phyloP scores from a whole-genome alignment of 2,888 invertebrate genomes.

The Crocallis elinguaria region DNA sequence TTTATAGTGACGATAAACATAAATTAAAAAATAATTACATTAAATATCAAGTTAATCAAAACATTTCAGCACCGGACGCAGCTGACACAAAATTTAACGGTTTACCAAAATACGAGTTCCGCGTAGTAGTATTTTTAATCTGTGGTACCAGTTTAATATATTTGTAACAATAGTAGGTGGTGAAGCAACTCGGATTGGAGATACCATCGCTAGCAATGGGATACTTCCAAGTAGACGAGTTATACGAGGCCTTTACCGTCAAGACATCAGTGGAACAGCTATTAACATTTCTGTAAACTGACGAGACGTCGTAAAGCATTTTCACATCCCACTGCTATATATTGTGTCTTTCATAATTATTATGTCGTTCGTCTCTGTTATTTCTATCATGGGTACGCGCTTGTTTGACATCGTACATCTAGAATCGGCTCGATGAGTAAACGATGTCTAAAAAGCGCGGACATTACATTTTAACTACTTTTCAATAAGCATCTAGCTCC shows the following conservation, averaged over 20 bases:
- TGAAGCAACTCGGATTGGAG: too few species aligned
- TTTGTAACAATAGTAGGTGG: conserved; percentile 17
- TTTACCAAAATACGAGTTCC: conserved; percentile 25
- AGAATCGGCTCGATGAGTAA: too few species aligned
- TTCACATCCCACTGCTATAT: too few species aligned
- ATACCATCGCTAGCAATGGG: background rate
- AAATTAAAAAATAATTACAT: conserved; percentile 7
- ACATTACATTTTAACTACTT: too few species aligned
- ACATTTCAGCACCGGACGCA: conserved; percentile 24
- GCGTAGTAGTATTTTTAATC: too few species aligned
- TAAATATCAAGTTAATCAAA: conserved; percentile 14
- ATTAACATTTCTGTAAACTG: too few species aligned
- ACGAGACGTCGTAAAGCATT: too few species aligned
- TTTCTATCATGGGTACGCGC: too few species aligned
- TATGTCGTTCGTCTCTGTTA: background rate
- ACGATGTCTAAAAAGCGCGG: too few species aligned
- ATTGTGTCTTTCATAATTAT: background rate
- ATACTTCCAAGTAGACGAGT: background rate
- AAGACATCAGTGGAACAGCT: background rate
- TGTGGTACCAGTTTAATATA: conserved; percentile 12
- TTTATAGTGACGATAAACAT: too few species aligned
- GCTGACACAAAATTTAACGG: conserved; percentile 31
- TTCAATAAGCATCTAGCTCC: too few species aligned
- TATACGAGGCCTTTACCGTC: background rate
- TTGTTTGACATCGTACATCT: too few species aligned